phyloP scores from a whole-genome alignment of 2,888 invertebrate genomes.

The Melieria picta region DNA sequence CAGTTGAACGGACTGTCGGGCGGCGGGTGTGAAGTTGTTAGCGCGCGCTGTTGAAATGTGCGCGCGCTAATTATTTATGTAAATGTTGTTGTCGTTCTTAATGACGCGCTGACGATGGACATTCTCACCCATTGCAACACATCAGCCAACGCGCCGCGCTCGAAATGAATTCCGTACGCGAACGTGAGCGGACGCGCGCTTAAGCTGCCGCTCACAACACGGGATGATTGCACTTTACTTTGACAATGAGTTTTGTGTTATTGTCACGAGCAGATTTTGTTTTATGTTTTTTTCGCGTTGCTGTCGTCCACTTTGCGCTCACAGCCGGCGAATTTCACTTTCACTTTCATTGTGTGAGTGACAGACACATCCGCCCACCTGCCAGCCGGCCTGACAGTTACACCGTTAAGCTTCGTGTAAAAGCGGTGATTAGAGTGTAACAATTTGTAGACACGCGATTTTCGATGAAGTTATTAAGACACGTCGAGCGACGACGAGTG shows the following conservation, averaged over 20 bases:
- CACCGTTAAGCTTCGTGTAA: too few species aligned
- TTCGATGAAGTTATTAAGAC: slow-evolving; percentile 31
- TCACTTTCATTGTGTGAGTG: slow-evolving; percentile 1
- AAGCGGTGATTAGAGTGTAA: slow-evolving; percentile 17
- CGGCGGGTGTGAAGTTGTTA: too few species aligned
- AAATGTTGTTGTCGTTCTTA: slow-evolving; percentile 56
- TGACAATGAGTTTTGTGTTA: slow-evolving; percentile 23
- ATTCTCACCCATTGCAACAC: background rate
- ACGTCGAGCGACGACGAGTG: background rate
- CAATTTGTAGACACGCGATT: slow-evolving; percentile 33
- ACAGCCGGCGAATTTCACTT: slow-evolving; percentile 17
- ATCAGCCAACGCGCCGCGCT: background rate
- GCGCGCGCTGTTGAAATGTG: background rate
- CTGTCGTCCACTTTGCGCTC: background rate
- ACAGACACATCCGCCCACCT: too few species aligned
- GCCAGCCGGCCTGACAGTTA: too few species aligned
- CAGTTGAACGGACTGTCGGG: too few species aligned
- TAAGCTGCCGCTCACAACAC: too few species aligned
- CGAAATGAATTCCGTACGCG: slow-evolving; percentile 24
- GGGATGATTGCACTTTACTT: slow-evolving; percentile 16
- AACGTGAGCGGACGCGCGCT: slow-evolving; percentile 19
- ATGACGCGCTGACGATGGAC: slow-evolving; percentile 1
- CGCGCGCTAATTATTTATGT: slow-evolving; percentile 57
- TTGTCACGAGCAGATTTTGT: slow-evolving; percentile 29
- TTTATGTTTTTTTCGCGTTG: background rate